phyloP scores from a whole-genome alignment of 2,888 invertebrate species.

The Melieria crassipennis region DNA sequence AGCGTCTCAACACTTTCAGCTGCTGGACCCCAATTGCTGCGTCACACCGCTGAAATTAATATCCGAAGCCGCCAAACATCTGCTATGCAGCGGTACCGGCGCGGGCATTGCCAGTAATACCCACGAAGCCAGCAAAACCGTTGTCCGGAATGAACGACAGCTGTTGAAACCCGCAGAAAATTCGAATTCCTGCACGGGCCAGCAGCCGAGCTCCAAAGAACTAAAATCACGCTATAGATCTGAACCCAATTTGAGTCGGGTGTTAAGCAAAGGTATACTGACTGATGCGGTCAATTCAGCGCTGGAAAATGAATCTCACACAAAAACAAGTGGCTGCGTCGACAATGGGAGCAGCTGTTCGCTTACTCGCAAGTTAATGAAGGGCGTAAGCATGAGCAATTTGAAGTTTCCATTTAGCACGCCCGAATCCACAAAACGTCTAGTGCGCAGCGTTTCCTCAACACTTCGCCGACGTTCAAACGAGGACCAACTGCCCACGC shows the following conservation, averaged over 20 bases:
- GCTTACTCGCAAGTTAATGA: slow-evolving; percentile 59
- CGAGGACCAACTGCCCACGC: slow-evolving; percentile 43
- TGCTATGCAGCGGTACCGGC: slow-evolving; percentile 35
- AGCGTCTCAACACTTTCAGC: slow-evolving; percentile 35
- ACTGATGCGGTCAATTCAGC: not conserved
- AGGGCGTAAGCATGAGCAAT: slow-evolving; percentile 65
- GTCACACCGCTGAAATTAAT: slow-evolving; percentile 54
- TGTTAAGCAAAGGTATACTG: slow-evolving; percentile 39
- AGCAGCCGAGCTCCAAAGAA: slow-evolving; percentile 49
- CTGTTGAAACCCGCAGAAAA: slow-evolving; percentile 46
- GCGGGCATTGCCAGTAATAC: slow-evolving; percentile 23
- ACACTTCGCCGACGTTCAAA: slow-evolving; percentile 51
- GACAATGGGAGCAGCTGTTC: slow-evolving; percentile 46
- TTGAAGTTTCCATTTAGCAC: slow-evolving; percentile 59
- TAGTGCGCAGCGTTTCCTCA: slow-evolving; percentile 55
- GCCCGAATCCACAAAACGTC: slow-evolving; percentile 55
- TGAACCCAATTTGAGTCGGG: slow-evolving; percentile 60
- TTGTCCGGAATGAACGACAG: slow-evolving; percentile 54
- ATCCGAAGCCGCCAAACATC: slow-evolving; percentile 49
- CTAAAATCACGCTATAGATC: slow-evolving; percentile 61
- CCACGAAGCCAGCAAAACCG: slow-evolving; percentile 47
- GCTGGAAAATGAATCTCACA: slow-evolving; percentile 37
- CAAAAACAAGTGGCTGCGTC: slow-evolving; percentile 26
- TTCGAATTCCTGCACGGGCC: slow-evolving; percentile 52
- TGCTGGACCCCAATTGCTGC: slow-evolving; percentile 49